Conservation (phyloP, 2,113 vertebrate species). For the Vulpes ferrilata region DNA sequence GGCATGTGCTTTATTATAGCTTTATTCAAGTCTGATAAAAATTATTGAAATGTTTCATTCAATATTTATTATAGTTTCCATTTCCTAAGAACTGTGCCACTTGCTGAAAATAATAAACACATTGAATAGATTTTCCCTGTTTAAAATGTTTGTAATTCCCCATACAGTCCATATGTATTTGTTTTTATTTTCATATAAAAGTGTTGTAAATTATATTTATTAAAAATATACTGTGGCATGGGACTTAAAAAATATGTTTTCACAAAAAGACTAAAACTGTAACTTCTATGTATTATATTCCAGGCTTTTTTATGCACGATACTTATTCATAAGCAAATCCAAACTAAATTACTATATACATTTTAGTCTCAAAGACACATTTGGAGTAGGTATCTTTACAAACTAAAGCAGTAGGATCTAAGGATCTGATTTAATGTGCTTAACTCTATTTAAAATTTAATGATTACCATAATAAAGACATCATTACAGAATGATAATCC, state of each 20-base stretch:
- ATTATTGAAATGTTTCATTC: not conserved
- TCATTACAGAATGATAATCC: constrained; percentile 78
- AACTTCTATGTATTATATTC: not conserved
- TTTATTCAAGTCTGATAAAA: constrained; percentile 29
- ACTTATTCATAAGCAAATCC: constrained; percentile 51
- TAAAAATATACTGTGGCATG: not conserved
- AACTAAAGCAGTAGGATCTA: constrained; percentile 53
- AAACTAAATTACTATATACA: not conserved
- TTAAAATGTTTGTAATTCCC: constrained; percentile 6
- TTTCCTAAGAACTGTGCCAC: not conserved
- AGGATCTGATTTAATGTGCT: constrained; percentile 73
- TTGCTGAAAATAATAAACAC: constrained; percentile 13
- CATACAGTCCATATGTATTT: not conserved
- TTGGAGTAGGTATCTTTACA: constrained; percentile 50
- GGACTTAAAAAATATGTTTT: not conserved
- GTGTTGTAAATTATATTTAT: constrained; percentile 34
- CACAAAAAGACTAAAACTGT: not conserved
- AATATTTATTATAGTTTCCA: not conserved
- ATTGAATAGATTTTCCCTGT: not conserved
- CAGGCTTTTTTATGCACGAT: not conserved
- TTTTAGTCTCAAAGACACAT: not conserved
- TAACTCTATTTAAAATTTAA: constrained; percentile 71
- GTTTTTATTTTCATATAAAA: not conserved
- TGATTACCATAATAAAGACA: constrained; percentile 79
- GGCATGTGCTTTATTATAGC: not conserved